phyloP scores from a whole-genome alignment of 2,888 invertebrate species.

The Aphodius sticticus region DNA sequence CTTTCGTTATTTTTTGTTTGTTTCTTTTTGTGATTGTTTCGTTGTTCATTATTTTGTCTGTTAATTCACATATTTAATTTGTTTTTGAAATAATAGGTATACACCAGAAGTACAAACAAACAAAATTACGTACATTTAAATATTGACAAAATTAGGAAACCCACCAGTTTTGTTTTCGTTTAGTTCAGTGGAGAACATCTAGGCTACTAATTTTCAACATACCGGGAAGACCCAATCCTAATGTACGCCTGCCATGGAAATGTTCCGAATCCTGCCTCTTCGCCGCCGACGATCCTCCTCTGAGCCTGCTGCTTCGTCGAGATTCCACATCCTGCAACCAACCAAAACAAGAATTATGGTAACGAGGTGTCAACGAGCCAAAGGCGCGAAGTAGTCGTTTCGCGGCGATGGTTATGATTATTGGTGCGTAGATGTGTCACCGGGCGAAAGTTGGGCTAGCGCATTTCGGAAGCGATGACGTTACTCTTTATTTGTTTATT shows the following conservation, averaged over 20 bases:
- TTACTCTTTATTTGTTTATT: not conserved
- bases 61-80: too few species aligned
- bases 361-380: not conserved
- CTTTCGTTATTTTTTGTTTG: too few species aligned
- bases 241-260: constrained; percentile 98
- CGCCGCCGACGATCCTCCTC: constrained; percentile 89
- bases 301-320: constrained; percentile 88
- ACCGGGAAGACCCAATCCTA: constrained; percentile 89
- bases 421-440: constrained; percentile 33
- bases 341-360: constrained; percentile 23
- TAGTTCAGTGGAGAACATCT: too few species aligned
- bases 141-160: too few species aligned
- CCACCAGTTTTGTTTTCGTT: too few species aligned
- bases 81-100: too few species aligned
- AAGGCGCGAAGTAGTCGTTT: constrained; percentile 7
- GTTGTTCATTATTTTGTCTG: too few species aligned
- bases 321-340: constrained; percentile 83
- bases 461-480: constrained; percentile 32
- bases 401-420: constrained; percentile 22
- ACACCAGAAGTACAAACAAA: too few species aligned
- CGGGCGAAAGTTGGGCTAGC: constrained; percentile 29
- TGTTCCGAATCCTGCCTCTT: constrained; percentile 92
- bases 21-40: too few species aligned
- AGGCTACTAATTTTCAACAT: constrained; percentile 42
- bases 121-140: too few species aligned